These are phyloP conservation scores for Eremophila alpestris DNA, from an alignment of 2,797 vertebrate genomes.

Conservation along the genomic window DNA sequence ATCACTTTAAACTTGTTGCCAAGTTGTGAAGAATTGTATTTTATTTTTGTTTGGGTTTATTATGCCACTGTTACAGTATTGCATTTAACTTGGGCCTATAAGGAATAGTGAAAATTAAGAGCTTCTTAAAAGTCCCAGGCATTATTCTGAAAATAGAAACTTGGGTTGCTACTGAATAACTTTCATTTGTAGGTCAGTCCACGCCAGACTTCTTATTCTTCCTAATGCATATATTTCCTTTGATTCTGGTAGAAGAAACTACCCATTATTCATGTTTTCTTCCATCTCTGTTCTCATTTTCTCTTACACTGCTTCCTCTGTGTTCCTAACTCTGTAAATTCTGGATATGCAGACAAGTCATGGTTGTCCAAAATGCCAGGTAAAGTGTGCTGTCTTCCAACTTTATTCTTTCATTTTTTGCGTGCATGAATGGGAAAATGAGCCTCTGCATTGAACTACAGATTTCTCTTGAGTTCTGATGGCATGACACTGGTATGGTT, in stretches of 20 bases:
- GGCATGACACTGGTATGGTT: not conserved
- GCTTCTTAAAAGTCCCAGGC: not conserved
- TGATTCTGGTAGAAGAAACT: not conserved
- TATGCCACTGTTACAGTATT: not conserved
- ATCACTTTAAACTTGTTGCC: not conserved
- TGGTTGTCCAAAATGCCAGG: conserved; percentile 99
- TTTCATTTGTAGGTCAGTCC: not conserved
- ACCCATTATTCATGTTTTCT: conserved; percentile 26
- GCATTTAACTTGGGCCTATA: not conserved
- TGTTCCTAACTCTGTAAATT: conserved; percentile 67
- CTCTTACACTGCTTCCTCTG: conserved; percentile 73
- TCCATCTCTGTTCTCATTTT: conserved; percentile 60
- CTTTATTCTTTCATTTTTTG: not conserved
- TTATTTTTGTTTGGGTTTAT: not conserved
- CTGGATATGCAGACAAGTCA: conserved; percentile 94
- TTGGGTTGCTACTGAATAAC: not conserved
- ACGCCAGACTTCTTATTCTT: not conserved
- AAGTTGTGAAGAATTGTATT: not conserved
- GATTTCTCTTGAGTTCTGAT: not conserved
- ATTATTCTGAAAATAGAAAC: not conserved
- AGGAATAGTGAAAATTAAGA: not conserved
- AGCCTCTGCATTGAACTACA: not conserved
- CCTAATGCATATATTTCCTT: not conserved
- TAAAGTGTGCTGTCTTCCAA: conserved; percentile 83
- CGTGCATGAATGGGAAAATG: not conserved